phyloP scores from a whole-genome alignment of 1,140 invertebrate species.

The Gonatopus flavifemur region DNA sequence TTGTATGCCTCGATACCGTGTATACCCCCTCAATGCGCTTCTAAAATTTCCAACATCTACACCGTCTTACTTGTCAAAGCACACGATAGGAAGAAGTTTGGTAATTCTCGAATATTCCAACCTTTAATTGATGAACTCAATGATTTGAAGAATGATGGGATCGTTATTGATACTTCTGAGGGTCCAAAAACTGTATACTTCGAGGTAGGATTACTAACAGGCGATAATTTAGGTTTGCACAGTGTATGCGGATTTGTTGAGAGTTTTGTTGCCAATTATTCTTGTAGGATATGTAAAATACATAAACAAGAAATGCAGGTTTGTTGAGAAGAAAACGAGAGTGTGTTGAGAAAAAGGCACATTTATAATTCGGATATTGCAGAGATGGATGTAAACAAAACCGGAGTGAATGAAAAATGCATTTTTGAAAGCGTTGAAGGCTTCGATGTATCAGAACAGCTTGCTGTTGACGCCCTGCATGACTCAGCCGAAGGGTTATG shows the following conservation, averaged over 20 bases:
- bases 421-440: no score
- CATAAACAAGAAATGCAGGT: slow-evolving; percentile 14
- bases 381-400: neutral
- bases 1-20: neutral
- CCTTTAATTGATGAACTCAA: slow-evolving; percentile 1
- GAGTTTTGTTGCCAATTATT: no score
- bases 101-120: neutral
- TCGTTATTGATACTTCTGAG: neutral
- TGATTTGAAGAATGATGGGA: neutral
- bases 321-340: slow-evolving; percentile 8
- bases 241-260: no score
- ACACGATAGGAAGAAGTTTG: neutral
- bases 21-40: slow-evolving; percentile 1
- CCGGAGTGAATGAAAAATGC: no score
- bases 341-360: slow-evolving; percentile 1
- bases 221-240: no score
- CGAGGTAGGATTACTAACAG: no score
- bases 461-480: no score
- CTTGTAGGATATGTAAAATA: no score
- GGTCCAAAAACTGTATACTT: neutral
- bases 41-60: neutral
- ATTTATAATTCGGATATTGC: slow-evolving; percentile 4
- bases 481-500: no score
- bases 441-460: no score
- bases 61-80: neutral